These are phyloP conservation scores for Bruchidius siliquastri DNA, from an alignment of 2,888 invertebrate species.

Conservation along the genomic window DNA sequence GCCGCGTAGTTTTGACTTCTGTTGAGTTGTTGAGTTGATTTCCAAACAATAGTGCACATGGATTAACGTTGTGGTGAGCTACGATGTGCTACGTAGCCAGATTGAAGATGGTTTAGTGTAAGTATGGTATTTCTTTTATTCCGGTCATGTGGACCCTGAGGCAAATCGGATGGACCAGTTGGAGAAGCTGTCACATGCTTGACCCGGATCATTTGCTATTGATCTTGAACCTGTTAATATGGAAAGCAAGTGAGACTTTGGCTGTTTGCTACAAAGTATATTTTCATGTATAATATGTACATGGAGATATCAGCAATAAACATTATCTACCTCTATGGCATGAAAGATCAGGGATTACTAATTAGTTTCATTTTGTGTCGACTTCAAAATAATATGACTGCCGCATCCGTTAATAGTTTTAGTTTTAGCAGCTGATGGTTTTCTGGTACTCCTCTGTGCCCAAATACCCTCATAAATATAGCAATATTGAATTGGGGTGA, in stretches of 20 bases:
- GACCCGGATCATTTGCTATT: not conserved
- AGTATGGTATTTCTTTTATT: not conserved
- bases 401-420: no score
- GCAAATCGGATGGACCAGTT: not conserved
- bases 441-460: no score
- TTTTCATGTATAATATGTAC: no score
- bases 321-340: no score
- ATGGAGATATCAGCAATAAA: no score
- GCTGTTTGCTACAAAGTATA: not conserved
- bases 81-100: not conserved
- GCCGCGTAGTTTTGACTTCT: not conserved
- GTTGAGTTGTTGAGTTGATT: not conserved
- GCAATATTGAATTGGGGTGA: no score
- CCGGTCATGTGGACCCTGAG: not conserved
- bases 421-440: no score
- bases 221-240: not conserved
- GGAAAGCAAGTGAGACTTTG: not conserved
- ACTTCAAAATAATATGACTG: no score
- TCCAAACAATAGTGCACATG: not conserved
- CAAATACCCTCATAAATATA: no score
- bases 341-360: no score
- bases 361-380: no score
- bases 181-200: not conserved
- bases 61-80: not conserved
- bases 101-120: not conserved